A percentile compares a stretch with the other conserved stretches of the same genome.
Evolutionary conservation across 2,797 vertebrate species (phyloP).

Genomic region (Coracias cyanogaster): DNA sequence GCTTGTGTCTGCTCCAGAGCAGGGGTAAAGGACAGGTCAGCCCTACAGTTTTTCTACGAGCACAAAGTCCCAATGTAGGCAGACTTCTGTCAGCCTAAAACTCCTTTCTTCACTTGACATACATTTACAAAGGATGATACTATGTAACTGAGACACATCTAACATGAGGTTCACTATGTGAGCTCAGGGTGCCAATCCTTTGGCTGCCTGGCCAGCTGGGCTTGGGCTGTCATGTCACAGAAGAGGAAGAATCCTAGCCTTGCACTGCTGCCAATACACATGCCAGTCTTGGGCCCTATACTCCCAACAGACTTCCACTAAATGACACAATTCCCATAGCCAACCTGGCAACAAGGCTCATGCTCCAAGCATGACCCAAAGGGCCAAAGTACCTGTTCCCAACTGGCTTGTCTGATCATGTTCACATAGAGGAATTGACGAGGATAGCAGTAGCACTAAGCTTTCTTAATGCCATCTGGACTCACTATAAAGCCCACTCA

Average conservation of each 20-base stretch:
- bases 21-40: background rate
- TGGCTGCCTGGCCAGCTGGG: background rate
- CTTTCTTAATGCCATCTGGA: background rate
- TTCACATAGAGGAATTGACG: background rate
- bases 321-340: background rate
- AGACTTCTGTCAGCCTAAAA: background rate
- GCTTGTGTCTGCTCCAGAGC: background rate
- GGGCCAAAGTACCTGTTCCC: background rate
- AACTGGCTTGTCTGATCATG: background rate
- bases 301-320: background rate
- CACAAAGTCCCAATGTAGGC: background rate
- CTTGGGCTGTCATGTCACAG: background rate
- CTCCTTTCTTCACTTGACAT: background rate
- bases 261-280: background rate
- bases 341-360: background rate
- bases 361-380: background rate
- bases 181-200: background rate
- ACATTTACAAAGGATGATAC: no score
- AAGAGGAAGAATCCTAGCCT: background rate
- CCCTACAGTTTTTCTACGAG: background rate
- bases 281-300: background rate
- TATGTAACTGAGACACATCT: background rate
- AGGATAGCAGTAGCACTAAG: background rate
- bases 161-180: background rate
- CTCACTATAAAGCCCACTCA: background rate